Conservation (phyloP, 2,113 vertebrate genomes). For the Spea multiplicata region DNA sequence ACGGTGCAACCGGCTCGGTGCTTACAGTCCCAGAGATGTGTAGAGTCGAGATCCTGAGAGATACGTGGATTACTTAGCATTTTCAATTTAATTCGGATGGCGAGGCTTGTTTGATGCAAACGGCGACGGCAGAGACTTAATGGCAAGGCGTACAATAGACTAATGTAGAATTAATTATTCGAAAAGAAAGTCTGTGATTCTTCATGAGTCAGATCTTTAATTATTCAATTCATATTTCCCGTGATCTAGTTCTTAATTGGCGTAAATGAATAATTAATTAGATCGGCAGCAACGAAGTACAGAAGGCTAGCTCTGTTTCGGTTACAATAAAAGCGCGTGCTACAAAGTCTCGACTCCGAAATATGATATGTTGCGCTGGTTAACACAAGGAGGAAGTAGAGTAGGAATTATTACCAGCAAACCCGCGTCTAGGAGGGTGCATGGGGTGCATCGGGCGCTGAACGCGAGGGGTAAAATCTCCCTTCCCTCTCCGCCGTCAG, state of each 20-base stretch:
- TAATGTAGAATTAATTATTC: slow-evolving; percentile 31
- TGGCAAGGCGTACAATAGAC: slow-evolving; percentile 23
- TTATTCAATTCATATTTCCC: slow-evolving; percentile 39
- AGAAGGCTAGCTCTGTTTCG: background rate
- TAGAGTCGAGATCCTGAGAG: background rate
- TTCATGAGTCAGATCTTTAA: slow-evolving; percentile 43
- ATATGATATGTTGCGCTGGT: too few relatives aligned
- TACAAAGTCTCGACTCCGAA: too few relatives aligned
- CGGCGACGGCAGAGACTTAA: slow-evolving; percentile 15
- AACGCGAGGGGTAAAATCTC: too few relatives aligned
- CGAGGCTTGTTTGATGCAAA: slow-evolving; percentile 16
- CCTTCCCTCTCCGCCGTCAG: too few relatives aligned
- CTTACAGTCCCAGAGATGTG: background rate
- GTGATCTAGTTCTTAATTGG: slow-evolving; percentile 35
- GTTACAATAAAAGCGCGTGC: background rate
- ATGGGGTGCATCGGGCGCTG: too few relatives aligned
- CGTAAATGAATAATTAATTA: slow-evolving; percentile 33
- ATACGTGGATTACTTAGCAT: background rate
- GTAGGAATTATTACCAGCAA: too few relatives aligned
- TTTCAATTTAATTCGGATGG: background rate
- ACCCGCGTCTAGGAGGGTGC: too few relatives aligned
- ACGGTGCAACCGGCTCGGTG: background rate
- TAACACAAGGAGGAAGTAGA: too few relatives aligned
- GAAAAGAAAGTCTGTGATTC: slow-evolving; percentile 32
- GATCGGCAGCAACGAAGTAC: slow-evolving; percentile 18